Evolutionary conservation across 2,113 vertebrate genomes (phyloP).

Genomic region (Syngnathus scovelli): DNA sequence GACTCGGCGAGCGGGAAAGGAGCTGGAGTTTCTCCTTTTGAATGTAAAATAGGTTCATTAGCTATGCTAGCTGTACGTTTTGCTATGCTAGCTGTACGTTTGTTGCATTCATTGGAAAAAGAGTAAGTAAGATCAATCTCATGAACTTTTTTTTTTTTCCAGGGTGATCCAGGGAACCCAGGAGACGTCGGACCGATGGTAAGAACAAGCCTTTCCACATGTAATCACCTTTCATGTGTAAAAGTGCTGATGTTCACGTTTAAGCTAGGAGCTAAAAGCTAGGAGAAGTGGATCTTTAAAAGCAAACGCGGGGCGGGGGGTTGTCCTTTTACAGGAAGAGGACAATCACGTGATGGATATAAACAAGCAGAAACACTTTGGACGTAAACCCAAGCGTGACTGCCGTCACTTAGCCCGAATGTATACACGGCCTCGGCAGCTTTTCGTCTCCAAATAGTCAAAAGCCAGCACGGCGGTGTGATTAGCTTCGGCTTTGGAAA

Average conservation of each 20-base stretch:
- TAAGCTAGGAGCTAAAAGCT: not conserved
- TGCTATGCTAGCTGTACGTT: not conserved
- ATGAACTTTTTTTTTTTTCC: conserved; percentile 19
- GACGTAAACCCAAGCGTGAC: not conserved
- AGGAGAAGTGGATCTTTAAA: no score
- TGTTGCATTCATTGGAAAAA: not conserved
- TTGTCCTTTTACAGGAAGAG: not conserved
- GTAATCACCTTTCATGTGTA: not conserved
- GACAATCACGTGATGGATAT: not conserved
- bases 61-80: not conserved
- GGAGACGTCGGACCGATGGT: conserved; percentile 83
- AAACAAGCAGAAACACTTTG: conserved; percentile 3
- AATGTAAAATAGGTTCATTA: conserved; percentile 23
- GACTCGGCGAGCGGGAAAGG: conserved; percentile 14
- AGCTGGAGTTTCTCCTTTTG: not conserved
- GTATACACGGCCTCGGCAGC: not conserved
- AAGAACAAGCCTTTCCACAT: conserved; percentile 50
- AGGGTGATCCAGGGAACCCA: conserved; percentile 88
- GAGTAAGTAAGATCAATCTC: not conserved
- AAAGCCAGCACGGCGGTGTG: not conserved
- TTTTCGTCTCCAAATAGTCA: conserved; percentile 1
- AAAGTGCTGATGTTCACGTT: not conserved
- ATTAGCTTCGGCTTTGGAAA: conserved; percentile 2
- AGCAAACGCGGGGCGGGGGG: no score
- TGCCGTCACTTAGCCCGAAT: not conserved